phyloP scores from a whole-genome alignment of 2,888 invertebrate species.

The Orchesella flavescens region DNA sequence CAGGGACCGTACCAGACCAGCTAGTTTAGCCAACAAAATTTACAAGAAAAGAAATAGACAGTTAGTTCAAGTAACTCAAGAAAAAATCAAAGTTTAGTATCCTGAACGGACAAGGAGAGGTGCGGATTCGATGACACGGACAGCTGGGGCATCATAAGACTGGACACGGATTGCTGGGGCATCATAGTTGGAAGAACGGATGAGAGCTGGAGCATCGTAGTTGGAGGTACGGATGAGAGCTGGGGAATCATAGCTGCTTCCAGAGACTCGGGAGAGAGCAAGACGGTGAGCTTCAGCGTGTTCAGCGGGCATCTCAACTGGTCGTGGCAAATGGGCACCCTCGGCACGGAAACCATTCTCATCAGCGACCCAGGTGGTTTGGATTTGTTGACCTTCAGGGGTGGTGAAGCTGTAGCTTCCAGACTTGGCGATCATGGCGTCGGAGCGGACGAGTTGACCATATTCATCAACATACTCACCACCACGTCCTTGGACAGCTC shows the following conservation, averaged over 20 bases:
- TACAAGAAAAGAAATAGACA: too few species aligned
- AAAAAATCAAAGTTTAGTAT: too few species aligned
- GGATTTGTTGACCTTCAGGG: neutral
- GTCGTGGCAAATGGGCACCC: constrained; percentile 20
- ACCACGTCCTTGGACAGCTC: neutral
- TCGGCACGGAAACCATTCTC: constrained; percentile 26
- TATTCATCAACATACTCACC: neutral
- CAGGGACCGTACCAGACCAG: too few species aligned
- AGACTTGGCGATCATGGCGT: neutral
- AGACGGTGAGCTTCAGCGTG: constrained; percentile 20
- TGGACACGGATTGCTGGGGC: constrained; percentile 14
- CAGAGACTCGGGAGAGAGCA: neutral
- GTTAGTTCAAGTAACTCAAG: too few species aligned
- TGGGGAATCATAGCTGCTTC: constrained; percentile 19
- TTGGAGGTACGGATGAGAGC: neutral
- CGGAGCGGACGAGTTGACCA: constrained; percentile 7
- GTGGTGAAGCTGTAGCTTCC: constrained; percentile 6
- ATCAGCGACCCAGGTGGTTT: constrained; percentile 2
- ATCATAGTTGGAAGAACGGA: neutral
- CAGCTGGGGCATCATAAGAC: constrained; percentile 15
- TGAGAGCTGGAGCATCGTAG: neutral
- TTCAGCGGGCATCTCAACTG: constrained; percentile 16
- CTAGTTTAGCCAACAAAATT: too few species aligned
- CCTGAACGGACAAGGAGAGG: too few species aligned
- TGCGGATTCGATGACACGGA: neutral